These are phyloP conservation scores for Hartigia nigra DNA, from an alignment of 2,888 invertebrate species.

Conservation along the genomic window DNA sequence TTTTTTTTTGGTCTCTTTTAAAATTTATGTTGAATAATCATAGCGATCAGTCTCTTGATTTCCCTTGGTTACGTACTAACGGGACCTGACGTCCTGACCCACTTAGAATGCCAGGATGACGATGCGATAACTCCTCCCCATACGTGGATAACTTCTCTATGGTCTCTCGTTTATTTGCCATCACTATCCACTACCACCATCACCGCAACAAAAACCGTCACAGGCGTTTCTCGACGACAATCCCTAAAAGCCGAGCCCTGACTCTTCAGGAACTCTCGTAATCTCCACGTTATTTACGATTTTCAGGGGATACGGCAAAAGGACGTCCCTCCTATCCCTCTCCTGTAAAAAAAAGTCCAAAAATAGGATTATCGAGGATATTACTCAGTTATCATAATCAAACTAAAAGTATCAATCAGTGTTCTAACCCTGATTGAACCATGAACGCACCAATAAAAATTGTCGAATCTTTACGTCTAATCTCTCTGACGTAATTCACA, in stretches of 20 bases:
- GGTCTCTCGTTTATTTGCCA: not conserved
- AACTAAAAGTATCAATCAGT: no score
- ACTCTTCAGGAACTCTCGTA: not conserved
- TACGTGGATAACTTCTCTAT: not conserved
- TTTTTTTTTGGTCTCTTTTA: not conserved
- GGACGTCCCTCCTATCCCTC: no score
- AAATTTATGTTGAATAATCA: not conserved
- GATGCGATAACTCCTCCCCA: not conserved
- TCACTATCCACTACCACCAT: not conserved
- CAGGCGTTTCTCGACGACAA: not conserved
- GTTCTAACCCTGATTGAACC: no score
- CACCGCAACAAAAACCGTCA: not conserved
- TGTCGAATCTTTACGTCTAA: no score
- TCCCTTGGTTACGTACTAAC: not conserved
- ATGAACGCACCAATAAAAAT: no score
- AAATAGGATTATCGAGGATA: no score
- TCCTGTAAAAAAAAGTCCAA: no score
- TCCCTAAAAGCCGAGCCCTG: not conserved
- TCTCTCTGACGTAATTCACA: no score
- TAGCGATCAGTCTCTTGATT: not conserved
- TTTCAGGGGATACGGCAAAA: not conserved
- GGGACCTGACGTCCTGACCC: not conserved
- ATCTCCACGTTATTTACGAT: not conserved
- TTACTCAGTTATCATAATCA: no score
- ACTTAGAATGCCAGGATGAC: not conserved